Conservation (phyloP, 1,140 invertebrate species). For the Ips nitidus region DNA sequence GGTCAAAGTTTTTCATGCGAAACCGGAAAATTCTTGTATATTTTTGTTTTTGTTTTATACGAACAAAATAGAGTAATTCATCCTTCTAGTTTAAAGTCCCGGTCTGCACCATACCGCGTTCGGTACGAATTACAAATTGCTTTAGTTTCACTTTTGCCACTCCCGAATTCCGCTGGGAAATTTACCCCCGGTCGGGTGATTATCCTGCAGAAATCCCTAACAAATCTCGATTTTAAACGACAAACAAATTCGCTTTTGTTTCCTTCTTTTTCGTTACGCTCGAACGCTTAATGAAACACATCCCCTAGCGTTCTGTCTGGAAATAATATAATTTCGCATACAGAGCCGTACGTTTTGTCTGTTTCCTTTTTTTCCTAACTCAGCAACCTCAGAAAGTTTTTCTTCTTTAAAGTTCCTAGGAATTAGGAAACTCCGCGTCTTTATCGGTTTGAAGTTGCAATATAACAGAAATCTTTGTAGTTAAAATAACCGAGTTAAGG, state of each 20-base stretch:
- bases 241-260: conserved; percentile 19
- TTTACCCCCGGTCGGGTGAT: conserved; percentile 20
- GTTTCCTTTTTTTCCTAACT: no score
- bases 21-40: background rate
- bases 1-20: background rate
- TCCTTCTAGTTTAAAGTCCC: conserved; percentile 14
- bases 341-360: no score
- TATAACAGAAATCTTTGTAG: no score
- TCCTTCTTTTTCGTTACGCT: background rate
- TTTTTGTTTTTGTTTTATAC: background rate
- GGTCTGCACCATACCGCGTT: conserved; percentile 5
- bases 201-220: conserved; percentile 29
- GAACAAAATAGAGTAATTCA: background rate
- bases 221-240: conserved; percentile 32
- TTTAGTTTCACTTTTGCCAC: conserved; percentile 29
- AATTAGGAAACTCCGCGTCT: no score
- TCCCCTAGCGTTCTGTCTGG: background rate
- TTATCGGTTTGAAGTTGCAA: no score
- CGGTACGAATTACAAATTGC: conserved; percentile 27
- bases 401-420: no score
- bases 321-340: no score
- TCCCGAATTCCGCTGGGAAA: conserved; percentile 27
- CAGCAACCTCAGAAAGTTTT: no score
- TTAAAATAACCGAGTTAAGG: no score
- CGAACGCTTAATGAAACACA: conserved; percentile 10